phyloP scores from a whole-genome alignment of 2,797 vertebrate genomes.

The Nothura maculosa region DNA sequence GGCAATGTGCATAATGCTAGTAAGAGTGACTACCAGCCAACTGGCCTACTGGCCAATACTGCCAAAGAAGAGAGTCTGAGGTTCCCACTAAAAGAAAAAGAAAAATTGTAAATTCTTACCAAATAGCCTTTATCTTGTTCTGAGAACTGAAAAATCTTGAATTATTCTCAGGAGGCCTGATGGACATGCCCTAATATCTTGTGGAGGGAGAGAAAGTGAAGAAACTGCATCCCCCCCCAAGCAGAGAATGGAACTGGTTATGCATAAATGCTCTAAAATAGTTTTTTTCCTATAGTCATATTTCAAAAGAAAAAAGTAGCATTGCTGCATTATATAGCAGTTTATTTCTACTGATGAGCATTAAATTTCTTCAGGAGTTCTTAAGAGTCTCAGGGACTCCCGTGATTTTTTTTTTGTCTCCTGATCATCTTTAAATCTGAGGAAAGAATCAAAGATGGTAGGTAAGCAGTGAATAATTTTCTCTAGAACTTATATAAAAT shows the following conservation, averaged over 20 bases:
- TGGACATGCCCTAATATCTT: background rate
- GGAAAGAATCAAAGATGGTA: background rate
- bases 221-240: background rate
- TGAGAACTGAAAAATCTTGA: conserved; percentile 11
- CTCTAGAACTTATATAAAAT: background rate
- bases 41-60: background rate
- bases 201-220: background rate
- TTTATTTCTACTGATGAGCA: background rate
- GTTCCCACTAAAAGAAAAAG: background rate
- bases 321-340: background rate
- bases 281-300: background rate
- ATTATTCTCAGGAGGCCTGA: background rate
- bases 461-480: background rate
- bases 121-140: background rate
- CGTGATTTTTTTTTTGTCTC: background rate
- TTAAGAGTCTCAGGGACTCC: background rate
- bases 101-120: background rate
- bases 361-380: background rate
- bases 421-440: background rate
- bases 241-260: background rate
- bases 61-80: background rate
- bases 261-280: background rate
- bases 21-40: background rate
- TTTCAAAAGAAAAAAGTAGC: background rate
- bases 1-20: background rate